Evolutionary conservation across 1,140 invertebrate species (phyloP).

Genomic region (Ooceraea biroi): DNA sequence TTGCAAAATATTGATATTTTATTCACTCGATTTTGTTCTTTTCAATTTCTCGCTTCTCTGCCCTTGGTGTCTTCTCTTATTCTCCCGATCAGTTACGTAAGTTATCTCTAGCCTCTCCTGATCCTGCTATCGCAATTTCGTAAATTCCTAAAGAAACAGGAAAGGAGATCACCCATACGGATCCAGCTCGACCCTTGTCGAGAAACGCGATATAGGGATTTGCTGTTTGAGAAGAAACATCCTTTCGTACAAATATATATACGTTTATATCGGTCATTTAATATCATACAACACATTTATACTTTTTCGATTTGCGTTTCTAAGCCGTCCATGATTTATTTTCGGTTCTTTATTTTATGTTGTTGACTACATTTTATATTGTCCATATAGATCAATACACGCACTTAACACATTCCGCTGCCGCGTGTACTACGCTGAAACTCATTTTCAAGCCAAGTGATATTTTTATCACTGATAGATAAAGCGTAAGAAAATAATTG

Average conservation of each 20-base stretch:
- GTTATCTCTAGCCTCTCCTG: constrained; percentile 37
- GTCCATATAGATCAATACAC: no score
- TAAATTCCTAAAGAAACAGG: constrained; percentile 39
- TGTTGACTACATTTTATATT: background rate
- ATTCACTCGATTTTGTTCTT: background rate
- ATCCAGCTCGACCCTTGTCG: constrained; percentile 9
- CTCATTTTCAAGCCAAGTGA: no score
- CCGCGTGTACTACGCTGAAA: no score
- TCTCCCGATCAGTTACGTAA: constrained; percentile 37
- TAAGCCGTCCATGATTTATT: background rate
- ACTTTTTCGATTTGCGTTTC: background rate
- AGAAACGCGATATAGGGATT: constrained; percentile 41
- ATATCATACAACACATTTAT: background rate
- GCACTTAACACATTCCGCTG: no score
- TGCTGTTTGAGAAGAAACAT: constrained; percentile 16
- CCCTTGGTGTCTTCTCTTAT: constrained; percentile 19
- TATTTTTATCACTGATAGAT: no score
- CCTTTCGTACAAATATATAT: background rate
- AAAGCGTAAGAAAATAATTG: no score
- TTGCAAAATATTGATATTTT: constrained; percentile 2
- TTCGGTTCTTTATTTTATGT: background rate
- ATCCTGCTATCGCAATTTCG: constrained; percentile 17
- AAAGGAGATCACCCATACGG: constrained; percentile 12
- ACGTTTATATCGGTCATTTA: background rate
- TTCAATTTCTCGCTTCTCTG: constrained; percentile 35